Evolutionary conservation across 1,140 invertebrate genomes (phyloP).

Genomic region (Calephelis nemesis): DNA sequence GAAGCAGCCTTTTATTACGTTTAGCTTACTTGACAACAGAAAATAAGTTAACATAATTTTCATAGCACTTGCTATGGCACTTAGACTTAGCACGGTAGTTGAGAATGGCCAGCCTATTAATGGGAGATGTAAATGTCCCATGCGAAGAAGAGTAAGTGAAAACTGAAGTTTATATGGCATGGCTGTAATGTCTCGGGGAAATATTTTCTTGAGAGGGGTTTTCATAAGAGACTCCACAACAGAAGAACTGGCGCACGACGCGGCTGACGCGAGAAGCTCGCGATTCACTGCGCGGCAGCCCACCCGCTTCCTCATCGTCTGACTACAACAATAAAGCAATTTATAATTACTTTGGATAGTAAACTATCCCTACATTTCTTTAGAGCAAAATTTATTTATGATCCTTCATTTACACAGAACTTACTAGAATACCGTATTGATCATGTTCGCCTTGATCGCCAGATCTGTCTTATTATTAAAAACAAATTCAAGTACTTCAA

Average conservation of each 20-base stretch:
- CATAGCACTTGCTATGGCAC: neutral
- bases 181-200: slow-evolving; percentile 37
- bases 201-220: slow-evolving; percentile 59
- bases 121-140: neutral
- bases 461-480: too few relatives aligned
- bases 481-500: too few relatives aligned
- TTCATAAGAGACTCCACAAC: slow-evolving; percentile 59
- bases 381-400: too few relatives aligned
- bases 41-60: too few relatives aligned
- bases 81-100: neutral
- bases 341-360: too few relatives aligned
- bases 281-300: slow-evolving; percentile 67
- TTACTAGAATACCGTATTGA: too few relatives aligned
- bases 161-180: slow-evolving; percentile 44
- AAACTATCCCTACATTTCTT: too few relatives aligned
- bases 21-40: too few relatives aligned
- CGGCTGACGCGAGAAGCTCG: slow-evolving; percentile 56
- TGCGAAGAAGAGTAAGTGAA: neutral
- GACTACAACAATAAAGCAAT: slow-evolving; percentile 50
- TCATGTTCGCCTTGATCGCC: too few relatives aligned
- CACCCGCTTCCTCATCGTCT: slow-evolving; percentile 66
- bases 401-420: too few relatives aligned
- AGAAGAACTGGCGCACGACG: slow-evolving; percentile 59
- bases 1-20: too few relatives aligned
- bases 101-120: slow-evolving; percentile 4